These are phyloP conservation scores for Brienomyrus brachyistius DNA, from an alignment of 2,113 vertebrate species.

Conservation along the genomic window DNA sequence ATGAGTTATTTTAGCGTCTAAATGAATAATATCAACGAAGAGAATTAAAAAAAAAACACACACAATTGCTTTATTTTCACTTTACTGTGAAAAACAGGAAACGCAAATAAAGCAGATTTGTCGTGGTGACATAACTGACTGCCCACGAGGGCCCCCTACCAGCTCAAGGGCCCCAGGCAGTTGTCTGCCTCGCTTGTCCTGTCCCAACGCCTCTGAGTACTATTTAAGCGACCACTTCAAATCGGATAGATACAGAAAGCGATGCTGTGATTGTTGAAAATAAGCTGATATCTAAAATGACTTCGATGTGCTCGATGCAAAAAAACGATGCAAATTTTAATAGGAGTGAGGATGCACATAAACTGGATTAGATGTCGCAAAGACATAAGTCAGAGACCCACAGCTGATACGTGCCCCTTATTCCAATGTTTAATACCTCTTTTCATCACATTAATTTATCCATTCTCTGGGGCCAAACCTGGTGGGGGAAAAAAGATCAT, in stretches of 20 bases:
- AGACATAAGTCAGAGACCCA: neutral
- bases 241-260: neutral
- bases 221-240: neutral
- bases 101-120: too few species aligned
- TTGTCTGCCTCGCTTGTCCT: too few species aligned
- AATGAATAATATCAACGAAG: too few species aligned
- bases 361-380: neutral
- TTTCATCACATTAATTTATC: neutral
- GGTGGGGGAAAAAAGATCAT: neutral
- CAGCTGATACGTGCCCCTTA: neutral
- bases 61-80: too few species aligned
- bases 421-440: neutral
- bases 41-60: too few species aligned
- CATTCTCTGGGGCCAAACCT: neutral
- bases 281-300: neutral
- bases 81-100: too few species aligned
- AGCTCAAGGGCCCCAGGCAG: too few species aligned
- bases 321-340: neutral
- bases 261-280: neutral
- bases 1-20: too few species aligned
- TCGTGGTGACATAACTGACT: too few species aligned
- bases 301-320: neutral
- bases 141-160: too few species aligned
- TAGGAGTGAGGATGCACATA: neutral
- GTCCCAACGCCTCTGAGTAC: neutral